Evolutionary conservation across 1,140 invertebrate genomes (phyloP), one percentile per base, ranked within the genome.

Genomic region (Cheumatopsyche charites): DNA sequence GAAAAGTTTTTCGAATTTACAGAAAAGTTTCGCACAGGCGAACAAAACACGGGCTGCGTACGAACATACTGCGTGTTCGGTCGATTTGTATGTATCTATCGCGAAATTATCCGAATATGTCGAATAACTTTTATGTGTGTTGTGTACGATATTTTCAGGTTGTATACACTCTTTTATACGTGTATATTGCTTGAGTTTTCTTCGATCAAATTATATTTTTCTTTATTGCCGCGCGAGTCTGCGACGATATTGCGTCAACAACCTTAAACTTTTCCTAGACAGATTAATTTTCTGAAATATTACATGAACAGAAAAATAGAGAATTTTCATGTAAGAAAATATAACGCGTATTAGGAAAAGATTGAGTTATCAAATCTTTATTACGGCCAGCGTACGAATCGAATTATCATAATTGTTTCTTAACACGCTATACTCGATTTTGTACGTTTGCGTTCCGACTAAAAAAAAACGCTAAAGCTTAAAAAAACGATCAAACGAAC

Each of bases 1-100:
- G 70, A 47, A 72, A 72, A 72, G 23, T 66, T 66, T 66, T 74
- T 74, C 55, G 73, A 52, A 75, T 72, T 72, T 72, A 65, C 47
- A 26, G 70, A 65, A 58, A 74, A 71, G 58, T 67, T 68, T 67
- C 63, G 21, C 25, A 21, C 66, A 58, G n/a, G 47, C 58, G 29
- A 36, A 36, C 29, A 36, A 62, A 6, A 52, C 13, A 52, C 47
- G 29, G 29, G 29, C 29, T 9, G 19, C 47, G 15, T 52, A 1
- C 7, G 47, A 15, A 19, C 47, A 15, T 12, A 45, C 23, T 21
- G 5, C 58, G 25, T 11, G 36, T 62, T 21, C 26, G 25, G n/a
- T 25, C 15, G 23, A 12, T 5, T 41, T 17, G 21, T 66, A 25
- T 47, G 63, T 66, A 47, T 66, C 63, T 47, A 66, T 66, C 43